A percentile compares a stretch with the other conserved stretches of the same genome.
These are phyloP conservation scores for Cremastinae sp. DNA, from an alignment of 2,888 invertebrate species.

Conservation along the genomic window DNA sequence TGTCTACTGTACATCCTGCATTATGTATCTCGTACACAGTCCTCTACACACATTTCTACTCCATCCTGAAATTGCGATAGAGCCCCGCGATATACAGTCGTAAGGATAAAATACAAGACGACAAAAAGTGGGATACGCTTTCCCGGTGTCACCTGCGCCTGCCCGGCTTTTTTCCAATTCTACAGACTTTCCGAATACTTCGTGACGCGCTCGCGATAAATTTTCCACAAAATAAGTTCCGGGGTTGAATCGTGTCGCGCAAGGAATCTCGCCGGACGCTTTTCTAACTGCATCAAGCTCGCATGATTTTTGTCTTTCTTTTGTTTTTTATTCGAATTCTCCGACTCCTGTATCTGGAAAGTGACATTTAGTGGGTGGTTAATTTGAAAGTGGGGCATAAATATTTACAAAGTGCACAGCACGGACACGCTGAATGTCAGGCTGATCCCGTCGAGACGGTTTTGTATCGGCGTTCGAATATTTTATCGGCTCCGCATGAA, in stretches of 20 bases:
- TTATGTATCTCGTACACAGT: conserved; percentile 37
- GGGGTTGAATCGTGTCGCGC: background rate
- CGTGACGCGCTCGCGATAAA: background rate
- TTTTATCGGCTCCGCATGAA: conserved; percentile 8
- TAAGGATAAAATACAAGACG: conserved; percentile 23
- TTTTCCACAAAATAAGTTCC: background rate
- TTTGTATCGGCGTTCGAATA: conserved; percentile 2
- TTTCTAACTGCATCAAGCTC: background rate
- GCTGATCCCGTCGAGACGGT: no score
- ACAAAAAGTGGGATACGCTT: conserved; percentile 2
- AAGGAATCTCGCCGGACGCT: background rate
- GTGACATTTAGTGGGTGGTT: no score
- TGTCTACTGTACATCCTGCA: conserved; percentile 42
- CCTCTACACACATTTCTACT: background rate
- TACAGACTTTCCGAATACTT: background rate
- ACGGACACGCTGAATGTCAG: no score
- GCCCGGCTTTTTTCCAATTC: conserved; percentile 10
- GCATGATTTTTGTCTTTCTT: background rate
- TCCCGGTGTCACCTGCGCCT: background rate
- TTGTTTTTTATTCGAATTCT: no score
- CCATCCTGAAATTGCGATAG: background rate
- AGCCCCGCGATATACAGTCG: background rate
- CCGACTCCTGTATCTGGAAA: no score
- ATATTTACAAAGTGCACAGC: no score
- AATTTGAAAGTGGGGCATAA: no score